phyloP scores from a whole-genome alignment of 2,888 invertebrate species.

The Hipparchia semele region DNA sequence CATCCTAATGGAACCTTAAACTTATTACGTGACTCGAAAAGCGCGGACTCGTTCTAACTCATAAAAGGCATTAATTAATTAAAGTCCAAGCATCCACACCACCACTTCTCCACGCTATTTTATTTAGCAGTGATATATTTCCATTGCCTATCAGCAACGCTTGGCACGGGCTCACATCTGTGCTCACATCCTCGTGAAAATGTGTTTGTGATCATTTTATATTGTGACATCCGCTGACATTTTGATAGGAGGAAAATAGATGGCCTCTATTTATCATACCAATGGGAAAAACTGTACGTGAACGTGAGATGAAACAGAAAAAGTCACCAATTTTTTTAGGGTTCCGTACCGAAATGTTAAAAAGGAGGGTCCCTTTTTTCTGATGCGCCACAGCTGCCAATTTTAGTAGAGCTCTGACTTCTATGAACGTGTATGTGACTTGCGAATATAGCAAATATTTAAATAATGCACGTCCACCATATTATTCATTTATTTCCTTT shows the following conservation, averaged over 20 bases:
- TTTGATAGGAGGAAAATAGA: slow-evolving; percentile 31
- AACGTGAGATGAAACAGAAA: no score
- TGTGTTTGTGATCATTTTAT: neutral
- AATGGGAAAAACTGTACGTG: no score
- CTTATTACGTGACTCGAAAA: slow-evolving; percentile 5
- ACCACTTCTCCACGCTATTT: neutral
- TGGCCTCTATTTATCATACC: slow-evolving; percentile 27
- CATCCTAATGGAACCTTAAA: neutral
- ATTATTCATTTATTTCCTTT: no score
- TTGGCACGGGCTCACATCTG: neutral
- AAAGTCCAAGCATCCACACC: neutral
- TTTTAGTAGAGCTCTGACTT: no score
- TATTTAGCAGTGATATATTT: neutral
- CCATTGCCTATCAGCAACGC: neutral
- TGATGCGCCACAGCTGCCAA: no score
- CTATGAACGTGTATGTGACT: no score
- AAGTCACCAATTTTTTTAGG: no score
- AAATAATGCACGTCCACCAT: no score
- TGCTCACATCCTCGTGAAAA: neutral
- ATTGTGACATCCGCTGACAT: slow-evolving; percentile 32
- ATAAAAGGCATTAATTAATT: slow-evolving; percentile 4
- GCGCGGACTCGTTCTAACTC: neutral
- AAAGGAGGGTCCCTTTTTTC: no score
- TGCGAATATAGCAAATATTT: no score
- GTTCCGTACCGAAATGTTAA: no score